phyloP scores from a whole-genome alignment of 2,797 vertebrate species.

The Anabacerthia variegaticeps region DNA sequence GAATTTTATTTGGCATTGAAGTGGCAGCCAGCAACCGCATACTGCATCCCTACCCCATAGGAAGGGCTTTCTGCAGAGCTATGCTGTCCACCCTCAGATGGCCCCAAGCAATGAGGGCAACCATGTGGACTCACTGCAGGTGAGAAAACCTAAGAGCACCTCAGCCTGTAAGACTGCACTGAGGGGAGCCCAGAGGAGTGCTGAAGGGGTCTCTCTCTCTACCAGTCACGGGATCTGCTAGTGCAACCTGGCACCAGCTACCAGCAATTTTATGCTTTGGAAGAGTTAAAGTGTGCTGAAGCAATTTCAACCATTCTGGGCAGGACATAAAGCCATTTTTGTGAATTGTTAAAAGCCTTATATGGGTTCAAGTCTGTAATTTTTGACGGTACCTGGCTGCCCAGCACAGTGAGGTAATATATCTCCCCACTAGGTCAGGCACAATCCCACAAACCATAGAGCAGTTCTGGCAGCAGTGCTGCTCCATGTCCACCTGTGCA shows the following conservation, averaged over 20 bases:
- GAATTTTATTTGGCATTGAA: neutral
- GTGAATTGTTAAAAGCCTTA: neutral
- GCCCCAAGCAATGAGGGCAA: neutral
- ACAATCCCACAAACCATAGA: accelerated
- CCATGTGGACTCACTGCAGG: accelerated
- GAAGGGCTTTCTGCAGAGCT: neutral
- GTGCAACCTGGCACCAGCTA: accelerated
- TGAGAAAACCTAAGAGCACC: neutral
- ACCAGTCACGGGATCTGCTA: neutral
- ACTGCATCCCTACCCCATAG: neutral
- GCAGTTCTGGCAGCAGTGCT: neutral
- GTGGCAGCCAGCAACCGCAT: neutral
- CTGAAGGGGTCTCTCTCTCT: neutral
- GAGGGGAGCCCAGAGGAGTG: neutral
- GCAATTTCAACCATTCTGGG: neutral
- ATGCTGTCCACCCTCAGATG: neutral
- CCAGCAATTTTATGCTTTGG: neutral
- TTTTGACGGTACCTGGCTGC: neutral
- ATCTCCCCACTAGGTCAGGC: neutral
- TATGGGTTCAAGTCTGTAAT: neutral
- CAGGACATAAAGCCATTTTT: neutral
- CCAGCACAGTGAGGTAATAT: neutral
- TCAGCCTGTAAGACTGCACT: accelerated
- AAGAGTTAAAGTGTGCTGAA: neutral
- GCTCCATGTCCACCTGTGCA: neutral